A percentile compares a stretch with the other conserved stretches of the same genome.
phyloP scores from a whole-genome alignment of 2,888 invertebrate species.

The Apamea epomidion region DNA sequence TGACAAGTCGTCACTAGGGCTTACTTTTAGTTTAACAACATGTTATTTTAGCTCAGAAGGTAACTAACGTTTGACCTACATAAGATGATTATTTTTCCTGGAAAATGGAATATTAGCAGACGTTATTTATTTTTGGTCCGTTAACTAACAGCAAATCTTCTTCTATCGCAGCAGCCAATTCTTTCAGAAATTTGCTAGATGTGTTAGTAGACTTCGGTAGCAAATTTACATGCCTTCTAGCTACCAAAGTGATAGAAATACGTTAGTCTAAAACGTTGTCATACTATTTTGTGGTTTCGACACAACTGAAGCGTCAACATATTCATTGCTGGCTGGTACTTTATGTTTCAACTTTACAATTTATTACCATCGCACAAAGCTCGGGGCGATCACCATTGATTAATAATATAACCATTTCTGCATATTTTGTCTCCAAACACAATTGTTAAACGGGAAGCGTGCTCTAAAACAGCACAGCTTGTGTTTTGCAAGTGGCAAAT shows the following conservation, averaged over 20 bases:
- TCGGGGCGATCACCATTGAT: slow-evolving; percentile 58
- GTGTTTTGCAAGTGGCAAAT: slow-evolving; percentile 66
- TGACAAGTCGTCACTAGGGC: neutral
- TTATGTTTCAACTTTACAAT: slow-evolving; percentile 33
- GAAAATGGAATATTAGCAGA: neutral
- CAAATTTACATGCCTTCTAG: neutral
- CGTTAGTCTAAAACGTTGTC: neutral
- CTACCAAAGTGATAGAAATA: neutral
- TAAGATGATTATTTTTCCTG: neutral
- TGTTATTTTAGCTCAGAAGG: slow-evolving; percentile 5
- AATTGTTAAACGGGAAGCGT: slow-evolving; percentile 64
- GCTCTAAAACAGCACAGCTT: slow-evolving; percentile 53
- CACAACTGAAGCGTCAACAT: slow-evolving; percentile 43
- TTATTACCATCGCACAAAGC: slow-evolving; percentile 38
- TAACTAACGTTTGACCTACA: neutral
- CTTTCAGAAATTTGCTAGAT: neutral
- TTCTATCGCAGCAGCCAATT: too few species aligned
- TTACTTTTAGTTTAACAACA: neutral
- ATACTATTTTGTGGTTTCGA: neutral
- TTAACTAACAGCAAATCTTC: neutral
- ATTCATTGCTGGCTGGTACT: slow-evolving; percentile 28
- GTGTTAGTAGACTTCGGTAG: neutral
- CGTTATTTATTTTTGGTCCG: neutral
- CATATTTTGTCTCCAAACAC: slow-evolving; percentile 59
- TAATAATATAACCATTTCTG: slow-evolving; percentile 54